Evolutionary conservation across 2,888 invertebrate genomes (phyloP), one percentile per base, ranked within the genome.

Genomic region (Crepidodera aurea): DNA sequence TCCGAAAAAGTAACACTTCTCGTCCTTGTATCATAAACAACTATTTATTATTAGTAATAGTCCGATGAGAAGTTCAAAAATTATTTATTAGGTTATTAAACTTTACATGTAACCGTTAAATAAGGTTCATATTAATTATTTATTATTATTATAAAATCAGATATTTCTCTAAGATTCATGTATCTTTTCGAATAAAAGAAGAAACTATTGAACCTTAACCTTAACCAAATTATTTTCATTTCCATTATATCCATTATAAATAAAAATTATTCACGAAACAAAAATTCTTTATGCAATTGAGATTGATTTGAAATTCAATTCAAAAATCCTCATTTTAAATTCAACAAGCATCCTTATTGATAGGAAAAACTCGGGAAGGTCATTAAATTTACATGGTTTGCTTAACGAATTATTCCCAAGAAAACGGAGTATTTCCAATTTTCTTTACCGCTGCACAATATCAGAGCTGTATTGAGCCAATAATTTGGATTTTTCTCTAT

Each of bases 361-460:
- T 44, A 54, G n/a, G 32, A 54, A 54, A 54, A 54, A 42, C 54
- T 54, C 42, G 15, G 40, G 39, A 15, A 16, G 51, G n/a, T 57
- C 72, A 70, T 73, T 73, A 73, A 73, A 73, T 70, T 70, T 65
- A 65, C 69, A 71, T 65, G 71, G 67, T 58, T 62, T 66, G 51
- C 62, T 67, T 63, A 60, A 61, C 69, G 61, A 60, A 62, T 62
- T 60, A 60, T 62, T 48, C 58, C 34, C 34, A 37, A 64, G 67
- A 65, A 63, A 62, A 62, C 13, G 51, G 18, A 42, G 48, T 54
- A 64, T 67, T 65, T 66, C 71, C 72, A 71, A 72, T 71, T 72
- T 73, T 71, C 74, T 75, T 75, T 67, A 69, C 70, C 69, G 64
- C 72, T 69, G 74, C 73, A 74, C 63, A 73, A 29, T 8, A 69